These are phyloP conservation scores for Cerastis leucographa DNA, from an alignment of 2,888 invertebrate species.

Conservation along the genomic window DNA sequence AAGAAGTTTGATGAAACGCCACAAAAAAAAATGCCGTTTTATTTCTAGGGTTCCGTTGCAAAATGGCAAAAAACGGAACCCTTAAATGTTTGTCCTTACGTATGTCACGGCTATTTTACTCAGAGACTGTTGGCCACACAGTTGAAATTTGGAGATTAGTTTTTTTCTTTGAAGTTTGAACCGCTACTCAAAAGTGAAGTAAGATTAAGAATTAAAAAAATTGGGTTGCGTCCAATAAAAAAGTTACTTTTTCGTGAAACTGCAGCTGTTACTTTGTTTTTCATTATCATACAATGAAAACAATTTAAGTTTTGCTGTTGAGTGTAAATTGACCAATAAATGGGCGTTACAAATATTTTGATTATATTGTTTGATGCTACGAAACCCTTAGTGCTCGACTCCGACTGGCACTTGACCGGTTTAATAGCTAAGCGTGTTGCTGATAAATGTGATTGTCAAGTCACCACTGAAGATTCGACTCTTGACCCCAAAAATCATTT, in stretches of 20 bases:
- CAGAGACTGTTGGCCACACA: not conserved
- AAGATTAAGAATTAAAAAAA: not conserved
- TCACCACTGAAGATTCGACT: not conserved
- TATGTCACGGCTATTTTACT: not conserved
- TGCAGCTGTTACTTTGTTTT: not conserved
- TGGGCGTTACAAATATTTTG: not conserved
- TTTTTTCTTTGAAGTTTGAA: not conserved
- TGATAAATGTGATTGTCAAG: not conserved
- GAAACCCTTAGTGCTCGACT: not conserved
- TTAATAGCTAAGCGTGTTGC: not conserved
- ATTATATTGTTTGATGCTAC: not conserved
- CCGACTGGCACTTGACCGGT: not conserved
- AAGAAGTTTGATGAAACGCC: not conserved
- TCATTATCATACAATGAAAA: not conserved
- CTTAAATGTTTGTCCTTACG: not conserved
- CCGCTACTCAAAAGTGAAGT: not conserved
- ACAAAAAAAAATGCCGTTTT: not conserved
- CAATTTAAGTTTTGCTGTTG: not conserved
- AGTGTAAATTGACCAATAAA: not conserved
- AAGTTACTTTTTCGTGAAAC: too few relatives aligned
- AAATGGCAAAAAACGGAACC: not conserved
- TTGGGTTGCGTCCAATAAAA: too few relatives aligned
- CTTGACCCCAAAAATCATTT: not conserved
- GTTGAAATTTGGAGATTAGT: not conserved
- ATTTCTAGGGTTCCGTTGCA: not conserved